A percentile compares a stretch with the other conserved stretches of the same genome.
phyloP scores from a whole-genome alignment of 2,113 vertebrate genomes.

The Caracal caracal region DNA sequence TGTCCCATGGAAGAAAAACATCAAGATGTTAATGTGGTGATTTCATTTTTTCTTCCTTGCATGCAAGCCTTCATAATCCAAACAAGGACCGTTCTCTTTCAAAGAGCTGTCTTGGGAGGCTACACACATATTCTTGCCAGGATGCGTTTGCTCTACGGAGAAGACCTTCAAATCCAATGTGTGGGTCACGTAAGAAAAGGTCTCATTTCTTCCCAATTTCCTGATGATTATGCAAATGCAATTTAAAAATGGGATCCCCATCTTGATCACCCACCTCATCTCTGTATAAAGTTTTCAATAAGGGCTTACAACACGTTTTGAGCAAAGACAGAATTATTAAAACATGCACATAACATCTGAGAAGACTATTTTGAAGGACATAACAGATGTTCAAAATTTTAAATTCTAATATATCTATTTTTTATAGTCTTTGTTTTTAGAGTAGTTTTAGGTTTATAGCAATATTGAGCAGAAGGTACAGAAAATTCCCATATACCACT shows the following conservation, averaged over 20 bases:
- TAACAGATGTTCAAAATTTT: conserved; percentile 68
- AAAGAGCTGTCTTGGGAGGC: not conserved
- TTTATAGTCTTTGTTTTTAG: conserved; percentile 58
- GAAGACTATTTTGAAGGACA: conserved; percentile 58
- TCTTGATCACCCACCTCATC: conserved; percentile 12
- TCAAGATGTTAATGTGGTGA: not conserved
- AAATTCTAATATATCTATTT: conserved; percentile 70
- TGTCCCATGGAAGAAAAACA: not conserved
- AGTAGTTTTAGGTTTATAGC: conserved; percentile 27
- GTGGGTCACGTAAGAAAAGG: not conserved
- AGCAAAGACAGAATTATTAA: conserved; percentile 52
- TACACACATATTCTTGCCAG: not conserved
- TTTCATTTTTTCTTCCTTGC: not conserved
- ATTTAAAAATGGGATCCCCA: conserved; percentile 39
- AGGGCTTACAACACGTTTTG: conserved; percentile 35
- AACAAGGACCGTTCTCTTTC: not conserved
- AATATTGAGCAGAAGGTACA: conserved; percentile 39
- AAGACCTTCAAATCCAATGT: not conserved
- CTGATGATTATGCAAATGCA: not conserved
- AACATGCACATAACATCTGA: conserved; percentile 51
- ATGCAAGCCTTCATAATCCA: not conserved
- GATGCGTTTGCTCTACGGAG: not conserved
- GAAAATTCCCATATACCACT: not conserved
- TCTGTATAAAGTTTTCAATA: not conserved
- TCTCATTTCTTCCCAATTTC: not conserved